phyloP scores from a whole-genome alignment of 2,113 vertebrate species.

The Hyperopisus bebe region DNA sequence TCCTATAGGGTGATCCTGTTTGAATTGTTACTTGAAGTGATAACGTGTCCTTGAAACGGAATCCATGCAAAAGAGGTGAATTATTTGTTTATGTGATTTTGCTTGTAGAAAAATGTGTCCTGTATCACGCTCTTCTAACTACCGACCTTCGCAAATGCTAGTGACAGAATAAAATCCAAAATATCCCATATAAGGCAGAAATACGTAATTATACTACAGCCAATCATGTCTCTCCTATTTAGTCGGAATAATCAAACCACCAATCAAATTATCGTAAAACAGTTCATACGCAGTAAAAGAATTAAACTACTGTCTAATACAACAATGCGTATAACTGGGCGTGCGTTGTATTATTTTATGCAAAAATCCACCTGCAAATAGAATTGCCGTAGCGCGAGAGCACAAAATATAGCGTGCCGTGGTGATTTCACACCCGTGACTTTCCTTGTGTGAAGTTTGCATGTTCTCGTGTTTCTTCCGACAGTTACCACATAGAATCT shows the following conservation, averaged over 20 bases:
- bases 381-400: not conserved
- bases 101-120: not conserved
- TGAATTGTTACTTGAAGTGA: slow-evolving; percentile 19
- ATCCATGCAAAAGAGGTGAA: not conserved
- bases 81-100: slow-evolving; percentile 4
- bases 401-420: not conserved
- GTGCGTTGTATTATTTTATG: not conserved
- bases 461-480: not conserved
- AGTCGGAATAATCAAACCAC: slow-evolving; percentile 78
- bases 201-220: slow-evolving; percentile 65
- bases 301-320: not conserved
- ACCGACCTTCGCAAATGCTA: slow-evolving; percentile 77
- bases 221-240: slow-evolving; percentile 72
- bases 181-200: slow-evolving; percentile 58
- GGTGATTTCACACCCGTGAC: not conserved
- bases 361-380: not conserved
- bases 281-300: not conserved
- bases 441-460: not conserved
- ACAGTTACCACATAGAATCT: not conserved
- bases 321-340: not conserved
- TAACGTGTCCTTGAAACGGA: slow-evolving; percentile 12
- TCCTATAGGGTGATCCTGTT: slow-evolving; percentile 50
- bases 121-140: not conserved
- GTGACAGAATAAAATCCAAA: slow-evolving; percentile 81
- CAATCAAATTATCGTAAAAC: slow-evolving; percentile 57